A percentile compares a stretch with the other conserved stretches of the same genome.
phyloP scores from a whole-genome alignment of 1,140 invertebrate genomes.

The Zelostemma sp. region DNA sequence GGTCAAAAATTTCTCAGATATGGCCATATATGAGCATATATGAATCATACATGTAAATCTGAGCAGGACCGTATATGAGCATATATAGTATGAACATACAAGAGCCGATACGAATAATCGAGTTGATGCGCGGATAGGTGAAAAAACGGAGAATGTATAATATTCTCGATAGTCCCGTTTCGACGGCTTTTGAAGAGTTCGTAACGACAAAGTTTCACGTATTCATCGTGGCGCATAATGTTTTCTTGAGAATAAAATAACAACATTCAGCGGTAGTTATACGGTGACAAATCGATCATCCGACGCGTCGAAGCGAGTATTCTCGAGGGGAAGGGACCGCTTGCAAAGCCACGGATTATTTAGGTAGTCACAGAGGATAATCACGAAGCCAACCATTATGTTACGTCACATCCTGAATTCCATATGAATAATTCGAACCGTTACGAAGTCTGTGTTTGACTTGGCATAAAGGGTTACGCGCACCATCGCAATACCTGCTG shows the following conservation, averaged over 20 bases:
- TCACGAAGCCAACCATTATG: conserved; percentile 44
- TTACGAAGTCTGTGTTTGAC: conserved; percentile 45
- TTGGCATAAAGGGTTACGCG: conserved; percentile 44
- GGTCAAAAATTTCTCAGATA: too few relatives aligned
- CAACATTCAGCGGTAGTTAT: conserved; percentile 10
- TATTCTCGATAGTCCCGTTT: too few relatives aligned
- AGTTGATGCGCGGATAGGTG: too few relatives aligned
- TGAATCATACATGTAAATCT: too few relatives aligned
- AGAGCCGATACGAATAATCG: too few relatives aligned
- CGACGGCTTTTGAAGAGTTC: too few relatives aligned
- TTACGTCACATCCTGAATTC: conserved; percentile 35
- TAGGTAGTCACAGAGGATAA: conserved; percentile 29
- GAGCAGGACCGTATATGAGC: too few relatives aligned
- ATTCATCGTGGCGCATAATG: not conserved
- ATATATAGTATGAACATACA: too few relatives aligned
- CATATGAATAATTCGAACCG: conserved; percentile 47
- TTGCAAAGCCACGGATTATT: conserved; percentile 37
- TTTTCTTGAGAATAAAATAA: not conserved
- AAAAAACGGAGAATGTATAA: too few relatives aligned
- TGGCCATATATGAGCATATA: too few relatives aligned
- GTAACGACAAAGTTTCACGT: not conserved
- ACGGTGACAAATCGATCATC: conserved; percentile 21
- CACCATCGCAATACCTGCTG: conserved; percentile 28
- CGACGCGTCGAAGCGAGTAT: conserved; percentile 4
- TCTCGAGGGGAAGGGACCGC: conserved; percentile 7